Conservation (phyloP, 2,113 vertebrate genomes). For the Ageneiosus marmoratus region DNA sequence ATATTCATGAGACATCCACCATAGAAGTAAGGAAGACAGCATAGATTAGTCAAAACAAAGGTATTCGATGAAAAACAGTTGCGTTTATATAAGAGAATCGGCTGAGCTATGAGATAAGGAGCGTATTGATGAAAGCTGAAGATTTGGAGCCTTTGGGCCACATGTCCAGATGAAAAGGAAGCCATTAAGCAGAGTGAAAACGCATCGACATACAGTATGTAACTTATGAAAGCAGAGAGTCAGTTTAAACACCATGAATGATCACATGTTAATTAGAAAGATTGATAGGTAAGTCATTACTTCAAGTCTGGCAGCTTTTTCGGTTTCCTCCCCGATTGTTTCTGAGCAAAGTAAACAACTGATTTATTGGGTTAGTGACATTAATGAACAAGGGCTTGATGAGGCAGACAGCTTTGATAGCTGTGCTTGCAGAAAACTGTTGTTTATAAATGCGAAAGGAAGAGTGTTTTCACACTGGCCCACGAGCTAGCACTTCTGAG, state of each 20-base stretch:
- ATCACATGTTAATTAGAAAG: conserved; percentile 6
- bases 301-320: background rate
- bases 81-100: no score
- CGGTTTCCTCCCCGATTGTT: background rate
- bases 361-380: conserved; percentile 11
- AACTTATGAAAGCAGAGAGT: background rate
- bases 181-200: background rate
- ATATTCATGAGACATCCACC: no score
- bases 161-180: background rate
- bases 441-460: conserved; percentile 41
- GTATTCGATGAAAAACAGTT: no score
- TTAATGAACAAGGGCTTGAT: conserved; percentile 24
- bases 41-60: no score
- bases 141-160: background rate
- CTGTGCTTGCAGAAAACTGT: conserved; percentile 32
- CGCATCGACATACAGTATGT: no score
- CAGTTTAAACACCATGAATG: background rate
- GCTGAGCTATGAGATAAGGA: no score
- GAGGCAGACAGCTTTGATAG: conserved; percentile 15
- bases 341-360: background rate
- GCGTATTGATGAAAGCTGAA: no score
- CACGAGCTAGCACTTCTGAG: conserved; percentile 28
- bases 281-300: background rate
- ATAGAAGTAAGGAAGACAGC: no score
- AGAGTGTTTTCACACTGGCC: conserved; percentile 17